Conservation (phyloP, 2,888 invertebrate species). For the Actias luna region DNA sequence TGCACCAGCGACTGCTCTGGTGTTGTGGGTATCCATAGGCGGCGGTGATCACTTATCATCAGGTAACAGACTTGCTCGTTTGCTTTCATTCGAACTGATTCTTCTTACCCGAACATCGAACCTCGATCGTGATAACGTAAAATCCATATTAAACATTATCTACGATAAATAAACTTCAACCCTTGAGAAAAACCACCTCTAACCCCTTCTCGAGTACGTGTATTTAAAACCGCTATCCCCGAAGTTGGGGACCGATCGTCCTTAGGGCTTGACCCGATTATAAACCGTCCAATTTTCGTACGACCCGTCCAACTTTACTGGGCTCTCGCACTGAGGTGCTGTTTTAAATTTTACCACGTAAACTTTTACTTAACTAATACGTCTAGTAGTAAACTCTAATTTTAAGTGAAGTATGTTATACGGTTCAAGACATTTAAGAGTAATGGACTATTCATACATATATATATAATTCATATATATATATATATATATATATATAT, state of each 20-base stretch:
- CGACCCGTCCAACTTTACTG: neutral
- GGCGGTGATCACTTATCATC: too few relatives aligned
- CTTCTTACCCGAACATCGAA: too few relatives aligned
- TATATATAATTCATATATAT: too few relatives aligned
- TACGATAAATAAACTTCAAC: constrained; percentile 2
- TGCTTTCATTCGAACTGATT: too few relatives aligned
- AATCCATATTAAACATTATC: neutral
- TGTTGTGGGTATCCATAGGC: too few relatives aligned
- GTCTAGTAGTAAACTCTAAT: neutral
- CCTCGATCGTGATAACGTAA: neutral
- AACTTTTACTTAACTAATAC: constrained; percentile 1
- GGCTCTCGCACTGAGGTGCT: neutral
- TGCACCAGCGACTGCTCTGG: too few relatives aligned
- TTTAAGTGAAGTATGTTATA: neutral
- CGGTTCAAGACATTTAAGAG: neutral
- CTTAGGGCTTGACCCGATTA: neutral
- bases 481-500: too few relatives aligned
- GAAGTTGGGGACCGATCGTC: constrained; percentile 4
- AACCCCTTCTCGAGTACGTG: neutral
- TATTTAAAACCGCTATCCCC: constrained; percentile 10
- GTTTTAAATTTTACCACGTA: neutral
- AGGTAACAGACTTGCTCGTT: too few relatives aligned
- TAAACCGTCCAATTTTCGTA: constrained; percentile 7
- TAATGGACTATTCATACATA: too few relatives aligned
- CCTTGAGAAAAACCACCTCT: constrained; percentile 1